These are phyloP conservation scores for Enteromius thamalakanensis DNA, from an alignment of 2,797 vertebrate genomes.

Conservation along the genomic window DNA sequence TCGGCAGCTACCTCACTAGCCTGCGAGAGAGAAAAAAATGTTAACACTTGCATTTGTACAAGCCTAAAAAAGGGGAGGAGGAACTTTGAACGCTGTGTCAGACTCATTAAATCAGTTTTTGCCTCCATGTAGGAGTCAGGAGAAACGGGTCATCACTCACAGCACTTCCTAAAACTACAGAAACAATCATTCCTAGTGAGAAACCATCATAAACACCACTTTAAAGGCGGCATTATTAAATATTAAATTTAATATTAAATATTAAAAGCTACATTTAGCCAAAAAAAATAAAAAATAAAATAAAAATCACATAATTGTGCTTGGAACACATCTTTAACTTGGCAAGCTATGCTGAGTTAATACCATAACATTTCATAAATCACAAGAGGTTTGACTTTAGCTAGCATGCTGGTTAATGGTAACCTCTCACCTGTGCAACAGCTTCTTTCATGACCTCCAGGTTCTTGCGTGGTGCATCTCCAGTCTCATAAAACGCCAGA, in stretches of 20 bases:
- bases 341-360: too few relatives aligned
- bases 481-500: slow-evolving; percentile 92
- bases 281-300: neutral
- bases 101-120: slow-evolving; percentile 98
- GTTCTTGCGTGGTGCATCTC: slow-evolving; percentile 90
- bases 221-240: neutral
- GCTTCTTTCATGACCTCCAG: slow-evolving; percentile 97
- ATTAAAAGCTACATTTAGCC: neutral
- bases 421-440: slow-evolving; percentile 79
- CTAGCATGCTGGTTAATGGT: neutral
- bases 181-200: neutral
- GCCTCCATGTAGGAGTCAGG: slow-evolving; percentile 86
- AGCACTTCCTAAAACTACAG: slow-evolving; percentile 55
- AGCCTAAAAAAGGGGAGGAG: too few relatives aligned
- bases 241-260: too few relatives aligned
- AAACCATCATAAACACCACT: neutral
- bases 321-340: too few relatives aligned
- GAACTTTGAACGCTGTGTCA: slow-evolving; percentile 75
- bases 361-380: neutral
- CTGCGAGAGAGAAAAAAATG: slow-evolving; percentile 63
- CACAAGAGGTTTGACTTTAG: neutral
- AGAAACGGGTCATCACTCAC: slow-evolving; percentile 82
- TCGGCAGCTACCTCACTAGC: slow-evolving; percentile 83
- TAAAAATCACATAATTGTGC: too few relatives aligned
- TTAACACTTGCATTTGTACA: accelerated